These are phyloP conservation scores for Noctua fimbriata DNA, from an alignment of 2,888 invertebrate species.

Conservation along the genomic window DNA sequence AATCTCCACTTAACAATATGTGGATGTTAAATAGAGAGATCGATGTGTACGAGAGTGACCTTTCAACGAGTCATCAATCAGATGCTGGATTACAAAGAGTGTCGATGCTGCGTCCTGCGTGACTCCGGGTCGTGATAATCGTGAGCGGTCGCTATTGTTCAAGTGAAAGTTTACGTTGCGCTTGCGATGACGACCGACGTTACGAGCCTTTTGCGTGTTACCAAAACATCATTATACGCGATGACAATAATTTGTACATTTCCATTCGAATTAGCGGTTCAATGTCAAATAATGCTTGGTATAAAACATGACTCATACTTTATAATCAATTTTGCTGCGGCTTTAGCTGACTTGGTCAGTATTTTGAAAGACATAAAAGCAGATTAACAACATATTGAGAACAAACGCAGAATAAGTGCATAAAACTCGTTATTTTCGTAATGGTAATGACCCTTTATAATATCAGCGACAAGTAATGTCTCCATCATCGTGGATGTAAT, in stretches of 20 bases:
- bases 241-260: conserved; percentile 65
- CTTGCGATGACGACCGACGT: conserved; percentile 66
- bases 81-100: conserved; percentile 64
- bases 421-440: conserved; percentile 40
- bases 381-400: not conserved
- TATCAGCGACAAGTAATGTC: conserved; percentile 79
- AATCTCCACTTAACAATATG: conserved; percentile 3
- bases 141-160: conserved; percentile 81
- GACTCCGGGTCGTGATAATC: conserved; percentile 81
- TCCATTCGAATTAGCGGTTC: conserved; percentile 53
- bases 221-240: conserved; percentile 74
- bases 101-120: conserved; percentile 76
- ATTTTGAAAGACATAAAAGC: conserved; percentile 12
- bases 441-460: conserved; percentile 60
- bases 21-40: conserved; percentile 38
- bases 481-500: conserved; percentile 78
- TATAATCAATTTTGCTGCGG: conserved; percentile 2
- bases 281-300: conserved; percentile 40
- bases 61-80: conserved; percentile 78
- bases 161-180: conserved; percentile 86
- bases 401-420: not conserved
- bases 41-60: conserved; percentile 68
- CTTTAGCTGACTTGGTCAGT: not conserved
- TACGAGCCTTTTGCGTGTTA: conserved; percentile 83
- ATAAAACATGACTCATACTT: conserved; percentile 37